Percentiles rank a stretch among this genome's conserved stretches.
Evolutionary conservation across 30 jellyfish, hydroid and myxozoan species (phyloP).

Genomic region (Haliclystus octoradiatus): DNA sequence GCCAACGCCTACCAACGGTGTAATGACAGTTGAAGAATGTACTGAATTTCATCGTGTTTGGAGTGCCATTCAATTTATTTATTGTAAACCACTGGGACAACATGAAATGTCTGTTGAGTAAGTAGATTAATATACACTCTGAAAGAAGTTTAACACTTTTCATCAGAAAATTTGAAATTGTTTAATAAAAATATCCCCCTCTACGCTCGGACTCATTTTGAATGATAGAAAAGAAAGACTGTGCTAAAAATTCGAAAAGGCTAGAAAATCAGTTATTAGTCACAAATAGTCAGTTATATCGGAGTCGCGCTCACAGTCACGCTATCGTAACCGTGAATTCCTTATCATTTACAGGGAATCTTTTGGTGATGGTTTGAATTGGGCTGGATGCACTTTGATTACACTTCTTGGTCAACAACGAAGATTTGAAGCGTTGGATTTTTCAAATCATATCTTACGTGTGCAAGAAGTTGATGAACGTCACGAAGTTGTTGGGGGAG

Average conservation of each 20-base stretch:
- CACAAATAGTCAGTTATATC: too few relatives aligned
- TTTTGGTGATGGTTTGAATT: slow-evolving; percentile 94
- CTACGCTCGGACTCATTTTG: too few relatives aligned
- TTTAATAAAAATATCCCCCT: too few relatives aligned
- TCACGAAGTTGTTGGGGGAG: slow-evolving; percentile 89
- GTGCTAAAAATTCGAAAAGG: too few relatives aligned
- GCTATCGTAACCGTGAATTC: too few relatives aligned
- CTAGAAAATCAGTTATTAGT: too few relatives aligned
- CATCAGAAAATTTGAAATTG: too few relatives aligned
- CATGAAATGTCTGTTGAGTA: slow-evolving; percentile 97
- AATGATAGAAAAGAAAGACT: too few relatives aligned
- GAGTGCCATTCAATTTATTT: slow-evolving; percentile 97
- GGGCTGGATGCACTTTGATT: slow-evolving; percentile 97
- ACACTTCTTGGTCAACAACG: slow-evolving; percentile 76
- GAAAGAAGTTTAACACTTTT: too few relatives aligned
- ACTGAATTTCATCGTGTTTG: slow-evolving; percentile 94
- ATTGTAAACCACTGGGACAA: slow-evolving; percentile 93
- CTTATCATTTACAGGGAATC: slow-evolving; percentile 82
- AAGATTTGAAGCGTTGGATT: slow-evolving; percentile 87
- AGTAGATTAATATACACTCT: too few relatives aligned
- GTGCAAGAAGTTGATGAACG: slow-evolving; percentile 96
- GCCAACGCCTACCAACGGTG: slow-evolving; percentile 97
- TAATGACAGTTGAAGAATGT: slow-evolving; percentile 96
- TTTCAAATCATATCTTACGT: slow-evolving; percentile 67
- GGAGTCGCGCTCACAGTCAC: too few relatives aligned